phyloP scores from a whole-genome alignment of 2,113 vertebrate species.

The Oryzias celebensis region DNA sequence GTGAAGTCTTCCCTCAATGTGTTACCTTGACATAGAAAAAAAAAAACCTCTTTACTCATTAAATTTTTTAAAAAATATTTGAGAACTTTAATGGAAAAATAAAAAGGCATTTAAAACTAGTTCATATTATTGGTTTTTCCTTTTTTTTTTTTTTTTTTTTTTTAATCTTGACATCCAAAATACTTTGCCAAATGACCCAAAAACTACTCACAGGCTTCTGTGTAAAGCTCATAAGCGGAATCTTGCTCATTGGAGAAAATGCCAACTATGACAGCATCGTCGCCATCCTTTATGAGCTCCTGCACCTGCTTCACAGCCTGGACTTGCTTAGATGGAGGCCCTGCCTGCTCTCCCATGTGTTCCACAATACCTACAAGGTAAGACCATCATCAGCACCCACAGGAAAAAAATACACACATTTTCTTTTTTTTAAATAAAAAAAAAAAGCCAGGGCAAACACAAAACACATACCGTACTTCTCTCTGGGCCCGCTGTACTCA shows the following conservation, averaged over 20 bases:
- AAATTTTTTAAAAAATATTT: neutral
- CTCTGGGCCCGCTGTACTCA: conserved; percentile 91
- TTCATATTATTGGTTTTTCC: too few relatives aligned
- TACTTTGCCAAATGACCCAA: too few relatives aligned
- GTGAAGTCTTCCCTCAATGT: conserved; percentile 89
- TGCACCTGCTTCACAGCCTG: conserved; percentile 88
- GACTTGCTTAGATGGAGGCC: conserved; percentile 91
- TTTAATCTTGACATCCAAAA: too few relatives aligned
- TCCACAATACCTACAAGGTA: conserved; percentile 85
- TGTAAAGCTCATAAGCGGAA: conserved; percentile 82
- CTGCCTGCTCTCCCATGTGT: conserved; percentile 92
- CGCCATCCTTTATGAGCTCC: conserved; percentile 89
- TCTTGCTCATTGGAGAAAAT: conserved; percentile 85
- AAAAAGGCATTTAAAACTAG: too few relatives aligned
- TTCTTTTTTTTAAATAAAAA: neutral
- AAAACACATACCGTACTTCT: conserved; percentile 82
- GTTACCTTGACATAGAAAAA: conserved; percentile 77
- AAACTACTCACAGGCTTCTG: conserved; percentile 85
- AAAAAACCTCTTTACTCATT: neutral
- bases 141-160: too few relatives aligned
- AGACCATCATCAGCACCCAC: neutral
- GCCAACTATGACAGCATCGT: conserved; percentile 88
- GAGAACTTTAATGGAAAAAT: neutral
- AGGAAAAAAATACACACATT: neutral
- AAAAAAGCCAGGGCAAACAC: neutral